These are phyloP conservation scores for Copsychus sechellarum DNA, from an alignment of 2,113 vertebrate species.

Conservation along the genomic window DNA sequence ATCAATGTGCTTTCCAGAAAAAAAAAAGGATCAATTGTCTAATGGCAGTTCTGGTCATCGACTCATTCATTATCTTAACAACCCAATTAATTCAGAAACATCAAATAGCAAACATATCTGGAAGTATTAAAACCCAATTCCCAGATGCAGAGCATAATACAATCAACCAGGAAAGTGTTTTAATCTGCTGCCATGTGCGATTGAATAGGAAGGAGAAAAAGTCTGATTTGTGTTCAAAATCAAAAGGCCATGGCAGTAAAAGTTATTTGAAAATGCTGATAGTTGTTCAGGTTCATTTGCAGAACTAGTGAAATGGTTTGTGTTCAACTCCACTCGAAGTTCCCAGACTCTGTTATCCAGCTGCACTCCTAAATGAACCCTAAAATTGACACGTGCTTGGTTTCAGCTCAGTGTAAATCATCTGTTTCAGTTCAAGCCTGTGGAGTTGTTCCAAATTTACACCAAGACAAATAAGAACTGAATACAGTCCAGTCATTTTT, in stretches of 20 bases:
- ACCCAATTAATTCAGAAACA: background rate
- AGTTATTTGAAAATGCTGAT: background rate
- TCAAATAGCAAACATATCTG: constrained; percentile 19
- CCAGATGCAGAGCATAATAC: constrained; percentile 17
- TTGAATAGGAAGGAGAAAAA: background rate
- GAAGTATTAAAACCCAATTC: constrained; percentile 17
- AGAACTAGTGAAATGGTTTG: background rate
- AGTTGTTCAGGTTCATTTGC: background rate
- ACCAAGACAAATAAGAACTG: background rate
- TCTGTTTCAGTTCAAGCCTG: background rate
- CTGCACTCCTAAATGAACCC: background rate
- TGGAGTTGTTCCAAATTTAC: background rate
- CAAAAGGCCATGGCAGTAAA: background rate
- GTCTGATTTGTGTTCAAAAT: background rate
- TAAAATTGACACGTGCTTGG: background rate
- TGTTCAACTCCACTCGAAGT: background rate
- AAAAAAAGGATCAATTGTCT: background rate
- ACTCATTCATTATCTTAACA: background rate
- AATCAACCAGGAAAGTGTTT: constrained; percentile 30
- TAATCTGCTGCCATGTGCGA: constrained; percentile 32
- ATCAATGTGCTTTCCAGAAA: background rate
- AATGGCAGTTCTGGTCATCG: background rate
- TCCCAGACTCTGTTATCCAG: background rate
- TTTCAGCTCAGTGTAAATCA: constrained; percentile 12
- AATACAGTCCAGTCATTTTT: background rate